Evolutionary conservation across 2,888 invertebrate genomes (phyloP).

Genomic region (Heliothis peltigera): DNA sequence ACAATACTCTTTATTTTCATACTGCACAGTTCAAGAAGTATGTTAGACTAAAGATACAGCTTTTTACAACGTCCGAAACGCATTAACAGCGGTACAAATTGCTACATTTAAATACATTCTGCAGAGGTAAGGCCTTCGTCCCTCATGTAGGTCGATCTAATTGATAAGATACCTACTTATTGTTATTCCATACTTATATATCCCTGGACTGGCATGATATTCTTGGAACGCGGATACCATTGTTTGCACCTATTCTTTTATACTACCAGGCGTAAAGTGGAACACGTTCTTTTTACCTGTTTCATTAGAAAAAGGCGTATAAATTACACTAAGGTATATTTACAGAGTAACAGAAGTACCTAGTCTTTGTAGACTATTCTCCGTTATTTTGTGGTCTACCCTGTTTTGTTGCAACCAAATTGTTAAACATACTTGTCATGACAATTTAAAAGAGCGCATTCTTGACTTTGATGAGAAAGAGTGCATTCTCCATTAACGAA

Average conservation of each 20-base stretch:
- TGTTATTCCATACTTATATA: slow-evolving; percentile 37
- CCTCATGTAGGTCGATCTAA: slow-evolving; percentile 35
- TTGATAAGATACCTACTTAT: slow-evolving; percentile 45
- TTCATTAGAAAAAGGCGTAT: background rate
- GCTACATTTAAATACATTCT: slow-evolving; percentile 26
- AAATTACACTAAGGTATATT: background rate
- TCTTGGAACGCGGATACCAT: slow-evolving; percentile 15
- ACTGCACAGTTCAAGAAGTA: background rate
- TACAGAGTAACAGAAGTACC: background rate
- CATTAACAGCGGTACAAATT: slow-evolving; percentile 14
- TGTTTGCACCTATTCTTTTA: slow-evolving; percentile 1
- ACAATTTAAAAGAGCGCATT: too few species aligned
- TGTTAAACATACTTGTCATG: too few species aligned
- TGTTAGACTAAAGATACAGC: background rate
- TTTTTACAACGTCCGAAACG: background rate
- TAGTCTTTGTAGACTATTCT: too few species aligned
- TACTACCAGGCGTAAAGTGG: background rate
- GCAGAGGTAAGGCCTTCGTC: slow-evolving; percentile 20
- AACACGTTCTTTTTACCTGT: background rate
- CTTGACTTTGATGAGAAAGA: too few species aligned
- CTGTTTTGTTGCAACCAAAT: background rate
- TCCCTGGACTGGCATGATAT: slow-evolving; percentile 29
- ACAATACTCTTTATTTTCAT: too few species aligned
- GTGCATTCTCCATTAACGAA: too few species aligned
- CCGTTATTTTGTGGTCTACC: background rate